Base-by-base conservation (phyloP, 2,888 invertebrate species). In the Mesorhabditis sp. region DNA sequence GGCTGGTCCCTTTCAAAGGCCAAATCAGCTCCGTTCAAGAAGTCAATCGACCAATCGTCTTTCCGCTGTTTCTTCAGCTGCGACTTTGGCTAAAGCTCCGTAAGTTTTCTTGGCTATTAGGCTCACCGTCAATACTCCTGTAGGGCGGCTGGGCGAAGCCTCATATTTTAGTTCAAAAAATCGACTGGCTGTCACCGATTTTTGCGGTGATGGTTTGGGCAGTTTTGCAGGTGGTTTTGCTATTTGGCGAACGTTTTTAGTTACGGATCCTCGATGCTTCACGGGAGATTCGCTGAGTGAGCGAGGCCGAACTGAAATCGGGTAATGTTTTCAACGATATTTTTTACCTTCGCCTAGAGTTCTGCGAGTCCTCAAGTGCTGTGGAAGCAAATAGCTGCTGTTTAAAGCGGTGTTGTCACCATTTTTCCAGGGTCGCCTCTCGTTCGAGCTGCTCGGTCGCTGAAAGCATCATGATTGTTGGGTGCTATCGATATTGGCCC, bases 61-160 rank as follows among this genome's bases (percentile, higher is more conserved):
- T 50, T 50, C n/a, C 58, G 58, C n/a, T 50, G 58, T n/a, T 50
- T 50, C 58, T 50, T 50, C 58, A 50, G n/a, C n/a, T 50, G 58
- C 7, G 58, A 10, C n/a, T 50, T 10, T 10, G 10, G 58, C 58
- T 50, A 13, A 10, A 13, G 58, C 58, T 50, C 10, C 7, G n/a
- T 13, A 50, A 13, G 7, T n/a, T 50, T 50, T 50, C 58, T 50
- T n/a, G 10, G 7, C 58, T 50, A 13, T 50, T 50, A 13, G 58
- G 28, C 28, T 28, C 28, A 28, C 28, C 28, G 28, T 28, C 28
- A 28, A 28, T 28, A 28, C 28, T 28, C 28, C 28, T 28, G 28
- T 28, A 28, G 28, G 28, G 28, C 28, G 28, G 28, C 28, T 28
- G 28, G 28, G 28, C 28, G 28, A 28, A 28, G 28, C 28, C 28